Percentiles rank a stretch among this genome's conserved stretches.
phyloP scores from a whole-genome alignment of 2,113 vertebrate genomes.

The Rhabdomys dilectus region DNA sequence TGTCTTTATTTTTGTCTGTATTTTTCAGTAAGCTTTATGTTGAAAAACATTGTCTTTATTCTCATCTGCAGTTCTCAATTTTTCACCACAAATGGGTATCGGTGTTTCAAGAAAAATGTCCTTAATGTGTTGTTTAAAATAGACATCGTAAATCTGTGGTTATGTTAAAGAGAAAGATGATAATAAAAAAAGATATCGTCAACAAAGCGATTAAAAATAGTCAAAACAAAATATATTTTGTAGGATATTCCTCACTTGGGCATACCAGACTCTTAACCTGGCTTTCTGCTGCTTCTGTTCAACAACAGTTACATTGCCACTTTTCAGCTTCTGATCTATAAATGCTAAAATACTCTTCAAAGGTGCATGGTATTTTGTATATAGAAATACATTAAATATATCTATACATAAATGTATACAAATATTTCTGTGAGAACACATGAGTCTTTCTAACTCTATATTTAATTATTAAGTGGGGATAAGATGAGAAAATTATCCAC shows the following conservation, averaged over 20 bases:
- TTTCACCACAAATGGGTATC: not conserved
- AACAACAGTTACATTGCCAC: not conserved
- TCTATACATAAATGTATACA: not conserved
- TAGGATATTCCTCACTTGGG: not conserved
- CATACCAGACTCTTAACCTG: not conserved
- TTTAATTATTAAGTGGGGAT: not conserved
- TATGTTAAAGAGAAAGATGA: not conserved
- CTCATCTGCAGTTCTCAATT: not conserved
- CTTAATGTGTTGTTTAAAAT: not conserved
- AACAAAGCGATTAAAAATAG: not conserved
- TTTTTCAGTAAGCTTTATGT: not conserved
- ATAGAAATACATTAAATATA: not conserved
- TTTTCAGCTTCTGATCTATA: not conserved
- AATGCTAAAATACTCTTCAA: not conserved
- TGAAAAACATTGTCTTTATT: slow-evolving; percentile 19
- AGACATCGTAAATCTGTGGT: not conserved
- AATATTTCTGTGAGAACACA: not conserved
- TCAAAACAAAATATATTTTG: not conserved
- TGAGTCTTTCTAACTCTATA: not conserved
- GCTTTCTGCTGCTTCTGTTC: not conserved
- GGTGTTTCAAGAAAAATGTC: not conserved
- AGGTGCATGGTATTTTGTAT: not conserved
- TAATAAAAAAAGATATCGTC: slow-evolving; percentile 4
- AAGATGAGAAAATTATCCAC: not conserved
- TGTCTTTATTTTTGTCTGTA: not conserved